These are phyloP conservation scores for Setipinna tenuifilis DNA, from an alignment of 2,797 vertebrate species.

Conservation along the genomic window DNA sequence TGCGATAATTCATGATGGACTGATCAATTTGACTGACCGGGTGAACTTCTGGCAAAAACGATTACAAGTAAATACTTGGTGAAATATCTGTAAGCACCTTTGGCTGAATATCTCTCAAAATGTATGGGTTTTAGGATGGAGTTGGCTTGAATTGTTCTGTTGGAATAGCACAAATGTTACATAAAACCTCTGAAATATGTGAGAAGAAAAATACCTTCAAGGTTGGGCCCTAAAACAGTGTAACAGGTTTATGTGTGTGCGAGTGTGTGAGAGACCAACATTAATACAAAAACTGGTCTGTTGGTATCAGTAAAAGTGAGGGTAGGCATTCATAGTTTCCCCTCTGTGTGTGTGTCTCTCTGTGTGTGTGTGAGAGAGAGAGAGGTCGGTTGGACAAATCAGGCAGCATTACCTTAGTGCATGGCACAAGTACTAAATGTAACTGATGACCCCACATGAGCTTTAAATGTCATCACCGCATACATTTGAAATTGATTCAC, in stretches of 20 bases:
- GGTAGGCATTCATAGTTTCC: neutral
- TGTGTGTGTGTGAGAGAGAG: neutral
- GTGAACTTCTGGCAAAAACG: neutral
- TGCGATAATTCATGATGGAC: neutral
- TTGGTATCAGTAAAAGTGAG: neutral
- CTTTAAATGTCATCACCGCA: neutral
- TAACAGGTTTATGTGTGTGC: neutral
- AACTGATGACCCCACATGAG: neutral
- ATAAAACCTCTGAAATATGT: neutral
- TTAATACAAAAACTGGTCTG: neutral
- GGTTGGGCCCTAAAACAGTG: neutral
- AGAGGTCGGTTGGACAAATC: neutral
- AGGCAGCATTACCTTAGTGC: neutral
- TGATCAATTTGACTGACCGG: neutral
- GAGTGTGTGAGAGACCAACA: neutral
- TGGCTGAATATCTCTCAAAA: too few relatives aligned
- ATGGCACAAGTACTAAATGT: neutral
- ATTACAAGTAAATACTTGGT: neutral
- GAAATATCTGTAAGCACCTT: neutral
- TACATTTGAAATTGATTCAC: neutral
- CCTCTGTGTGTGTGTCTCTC: neutral
- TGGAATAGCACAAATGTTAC: neutral
- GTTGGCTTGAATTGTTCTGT: neutral
- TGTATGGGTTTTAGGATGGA: neutral
- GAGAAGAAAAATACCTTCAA: neutral